Base-by-base conservation (phyloP, 2,797 vertebrate genomes). In the Ctenochaetus hawaiiensis region DNA sequence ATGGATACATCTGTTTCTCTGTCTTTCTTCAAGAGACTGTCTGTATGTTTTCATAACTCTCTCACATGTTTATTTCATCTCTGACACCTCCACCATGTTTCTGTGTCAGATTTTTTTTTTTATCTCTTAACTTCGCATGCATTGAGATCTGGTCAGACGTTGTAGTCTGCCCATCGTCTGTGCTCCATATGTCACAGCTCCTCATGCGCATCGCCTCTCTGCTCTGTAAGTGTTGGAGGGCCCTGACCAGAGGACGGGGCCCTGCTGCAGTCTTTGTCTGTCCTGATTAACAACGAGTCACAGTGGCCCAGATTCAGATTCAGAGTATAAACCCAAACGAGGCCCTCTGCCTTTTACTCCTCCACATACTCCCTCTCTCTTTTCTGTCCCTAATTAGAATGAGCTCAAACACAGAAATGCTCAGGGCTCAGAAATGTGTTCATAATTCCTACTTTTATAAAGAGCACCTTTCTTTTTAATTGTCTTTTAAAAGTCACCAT, bases 301-400 rank as follows among this genome's bases (percentile, higher is more conserved):
- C 70, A 56, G 52, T 74, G 86, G 78, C 75, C 77, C 78, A 90
- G 75, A 88, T 87, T 87, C 76, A 67, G 57, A 80, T 85, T 85
- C 54, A 63, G 70, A 41, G 53, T 70, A 63, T 77, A 56, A 76
- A 77, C 57, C 67, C 67, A 63, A 69, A 64, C 7, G 3, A 64
- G 65, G 59, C 30, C 74, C 52, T 84, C 58, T 72, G 80, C 26
- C 49, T 73, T 80, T 67, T 41, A 51, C 54, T 77, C 66, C 30
- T 47, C 49, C 47, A 2, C 34, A 8, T 30, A 66, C 75, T 71
- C 63, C 18, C 67, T 77, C 48, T 72, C 63, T 71, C 22, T 14
- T 59, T 37, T 59, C 37, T 81, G 62, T 63, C 43, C 5, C 65
- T 79, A 68, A 67, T 83, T 67, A 39, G 53, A 70, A 71, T 80